Conservation (phyloP, 2,888 invertebrate species). For the Catotricha subobsoleta region DNA sequence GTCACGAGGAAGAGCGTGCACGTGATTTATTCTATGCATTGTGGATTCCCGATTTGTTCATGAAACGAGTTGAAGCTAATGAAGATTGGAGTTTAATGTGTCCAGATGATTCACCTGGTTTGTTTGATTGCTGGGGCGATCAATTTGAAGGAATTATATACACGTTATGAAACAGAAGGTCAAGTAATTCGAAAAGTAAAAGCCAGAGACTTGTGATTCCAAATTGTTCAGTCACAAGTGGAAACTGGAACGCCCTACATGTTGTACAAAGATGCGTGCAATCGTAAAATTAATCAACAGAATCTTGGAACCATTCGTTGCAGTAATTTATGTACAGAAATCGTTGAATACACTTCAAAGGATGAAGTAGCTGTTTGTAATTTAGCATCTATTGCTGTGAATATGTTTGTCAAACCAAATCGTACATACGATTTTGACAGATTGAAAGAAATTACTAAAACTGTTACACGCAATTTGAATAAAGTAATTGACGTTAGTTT, state of each 20-base stretch:
- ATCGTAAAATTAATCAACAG: slow-evolving; percentile 92
- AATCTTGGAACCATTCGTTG: slow-evolving; percentile 97
- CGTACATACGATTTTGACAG: slow-evolving; percentile 74
- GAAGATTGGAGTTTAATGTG: slow-evolving; percentile 93
- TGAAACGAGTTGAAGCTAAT: slow-evolving; percentile 78
- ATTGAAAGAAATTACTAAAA: slow-evolving; percentile 72
- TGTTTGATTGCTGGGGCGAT: slow-evolving; percentile 61
- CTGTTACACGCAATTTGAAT: slow-evolving; percentile 79
- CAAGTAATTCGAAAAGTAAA: slow-evolving; percentile 46
- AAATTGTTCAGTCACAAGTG: slow-evolving; percentile 84
- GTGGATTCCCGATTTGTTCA: slow-evolving; percentile 98
- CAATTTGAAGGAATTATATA: slow-evolving; percentile 78
- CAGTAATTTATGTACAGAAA: slow-evolving; percentile 95
- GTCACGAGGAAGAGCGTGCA: slow-evolving; percentile 86
- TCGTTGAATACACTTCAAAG: slow-evolving; percentile 79
- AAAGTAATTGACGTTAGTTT: slow-evolving; percentile 93
- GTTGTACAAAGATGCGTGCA: slow-evolving; percentile 92
- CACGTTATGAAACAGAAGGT: slow-evolving; percentile 67
- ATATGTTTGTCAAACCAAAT: slow-evolving; percentile 68
- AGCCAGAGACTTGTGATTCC: slow-evolving; percentile 84
- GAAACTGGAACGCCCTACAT: slow-evolving; percentile 98
- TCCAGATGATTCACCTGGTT: slow-evolving; percentile 79
- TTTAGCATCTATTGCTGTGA: slow-evolving; percentile 90
- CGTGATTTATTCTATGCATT: slow-evolving; percentile 91
- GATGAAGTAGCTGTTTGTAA: slow-evolving; percentile 97